Conservation (phyloP, 2,888 invertebrate species). For the Stratiomys singularior region DNA sequence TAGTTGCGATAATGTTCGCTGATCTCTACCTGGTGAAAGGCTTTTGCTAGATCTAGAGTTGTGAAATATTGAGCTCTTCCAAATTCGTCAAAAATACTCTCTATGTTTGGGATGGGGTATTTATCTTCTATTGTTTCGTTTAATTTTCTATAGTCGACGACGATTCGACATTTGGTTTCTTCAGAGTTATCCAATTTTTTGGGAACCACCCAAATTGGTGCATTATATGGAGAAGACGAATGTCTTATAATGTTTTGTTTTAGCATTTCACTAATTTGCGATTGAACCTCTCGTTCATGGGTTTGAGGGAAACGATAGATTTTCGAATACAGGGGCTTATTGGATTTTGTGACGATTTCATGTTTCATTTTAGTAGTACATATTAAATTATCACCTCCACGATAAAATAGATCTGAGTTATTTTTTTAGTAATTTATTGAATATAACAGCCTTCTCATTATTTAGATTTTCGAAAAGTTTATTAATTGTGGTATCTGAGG, state of each 20-base stretch:
- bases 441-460: neutral
- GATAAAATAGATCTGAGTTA: neutral
- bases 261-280: neutral
- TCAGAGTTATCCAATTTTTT: conserved; percentile 8
- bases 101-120: too few species aligned
- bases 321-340: neutral
- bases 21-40: too few species aligned
- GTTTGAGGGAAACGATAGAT: neutral
- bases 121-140: conserved; percentile 41
- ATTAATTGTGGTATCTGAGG: neutral
- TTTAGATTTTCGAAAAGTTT: neutral
- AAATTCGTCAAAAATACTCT: too few species aligned
- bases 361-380: conserved; percentile 8
- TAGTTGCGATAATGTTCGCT: too few species aligned
- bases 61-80: too few species aligned
- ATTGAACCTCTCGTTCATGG: neutral
- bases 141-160: conserved; percentile 53
- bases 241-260: neutral
- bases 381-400: neutral
- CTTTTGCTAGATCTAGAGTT: too few species aligned
- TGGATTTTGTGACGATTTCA: neutral
- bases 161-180: conserved; percentile 2
- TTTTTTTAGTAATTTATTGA: neutral
- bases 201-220: neutral
- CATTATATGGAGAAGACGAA: neutral